Evolutionary conservation across 2,888 invertebrate species (phyloP).

Genomic region (Molanna angustata): DNA sequence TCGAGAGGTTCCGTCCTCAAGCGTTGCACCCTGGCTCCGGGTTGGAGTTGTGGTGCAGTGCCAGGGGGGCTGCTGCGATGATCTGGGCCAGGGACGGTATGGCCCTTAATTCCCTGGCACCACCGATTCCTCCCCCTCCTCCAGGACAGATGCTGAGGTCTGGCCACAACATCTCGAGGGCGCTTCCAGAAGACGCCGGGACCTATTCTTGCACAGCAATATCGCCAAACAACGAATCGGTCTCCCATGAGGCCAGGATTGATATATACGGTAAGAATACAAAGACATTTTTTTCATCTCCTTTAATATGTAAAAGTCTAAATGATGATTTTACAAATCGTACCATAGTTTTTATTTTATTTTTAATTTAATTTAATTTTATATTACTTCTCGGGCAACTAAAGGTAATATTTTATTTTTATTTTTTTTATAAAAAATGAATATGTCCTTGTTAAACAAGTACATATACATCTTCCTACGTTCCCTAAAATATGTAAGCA

Average conservation of each 20-base stretch:
- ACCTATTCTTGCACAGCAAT: constrained; percentile 28
- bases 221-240: constrained; percentile 33
- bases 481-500: too few relatives aligned
- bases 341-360: too few relatives aligned
- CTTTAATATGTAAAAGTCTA: too few relatives aligned
- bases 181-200: constrained; percentile 28
- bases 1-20: constrained; percentile 24
- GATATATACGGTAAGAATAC: constrained; percentile 64
- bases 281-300: too few relatives aligned
- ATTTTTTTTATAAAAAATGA: too few relatives aligned
- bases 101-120: background rate
- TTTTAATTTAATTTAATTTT: too few relatives aligned
- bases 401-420: too few relatives aligned
- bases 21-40: constrained; percentile 19
- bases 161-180: constrained; percentile 23
- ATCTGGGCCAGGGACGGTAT: constrained; percentile 25
- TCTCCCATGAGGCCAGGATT: constrained; percentile 62
- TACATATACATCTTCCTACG: too few relatives aligned
- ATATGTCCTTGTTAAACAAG: too few relatives aligned
- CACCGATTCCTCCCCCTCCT: too few relatives aligned
- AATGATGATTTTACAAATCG: too few relatives aligned
- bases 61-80: constrained; percentile 20
- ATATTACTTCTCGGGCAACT: too few relatives aligned
- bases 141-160: constrained; percentile 6
- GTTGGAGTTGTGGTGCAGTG: constrained; percentile 21